A percentile compares a stretch with the other conserved stretches of the same genome.
These are phyloP conservation scores for Craterocephalus amniculus DNA, from an alignment of 2,797 vertebrate species.

Conservation along the genomic window DNA sequence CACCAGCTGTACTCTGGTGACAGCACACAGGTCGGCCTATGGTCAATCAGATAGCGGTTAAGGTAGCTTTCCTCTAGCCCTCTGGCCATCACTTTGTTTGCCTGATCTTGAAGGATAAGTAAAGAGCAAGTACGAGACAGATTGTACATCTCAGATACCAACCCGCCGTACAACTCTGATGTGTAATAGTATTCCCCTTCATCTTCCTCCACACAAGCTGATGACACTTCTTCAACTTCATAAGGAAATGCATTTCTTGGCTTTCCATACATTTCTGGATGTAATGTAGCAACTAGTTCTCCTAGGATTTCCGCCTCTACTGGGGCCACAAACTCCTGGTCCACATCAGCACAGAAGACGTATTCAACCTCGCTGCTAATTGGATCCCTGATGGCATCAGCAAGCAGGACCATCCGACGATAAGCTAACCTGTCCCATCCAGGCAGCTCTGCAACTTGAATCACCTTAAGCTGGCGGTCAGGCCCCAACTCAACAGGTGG, in stretches of 20 bases:
- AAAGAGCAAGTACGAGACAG: conserved; percentile 73
- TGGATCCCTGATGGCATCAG: conserved; percentile 58
- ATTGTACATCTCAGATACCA: conserved; percentile 72
- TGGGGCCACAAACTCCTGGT: conserved; percentile 81
- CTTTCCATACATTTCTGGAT: conserved; percentile 75
- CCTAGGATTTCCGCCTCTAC: conserved; percentile 83
- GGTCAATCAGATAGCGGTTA: conserved; percentile 81
- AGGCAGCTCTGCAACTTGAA: conserved; percentile 70
- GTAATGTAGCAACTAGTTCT: conserved; percentile 78
- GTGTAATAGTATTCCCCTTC: conserved; percentile 85
- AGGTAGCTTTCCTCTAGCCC: conserved; percentile 83
- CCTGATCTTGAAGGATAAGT: conserved; percentile 77
- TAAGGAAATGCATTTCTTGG: conserved; percentile 59
- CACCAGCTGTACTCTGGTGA: conserved; percentile 88
- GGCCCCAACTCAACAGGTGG: conserved; percentile 66
- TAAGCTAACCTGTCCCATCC: conserved; percentile 72
- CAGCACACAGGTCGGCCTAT: conserved; percentile 79
- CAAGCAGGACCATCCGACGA: conserved; percentile 75
- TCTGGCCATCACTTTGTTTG: conserved; percentile 54
- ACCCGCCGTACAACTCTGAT: conserved; percentile 81
- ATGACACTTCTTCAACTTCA: conserved; percentile 55
- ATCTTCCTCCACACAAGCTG: conserved; percentile 61
- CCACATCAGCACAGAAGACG: conserved; percentile 80
- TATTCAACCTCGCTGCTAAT: conserved; percentile 76
- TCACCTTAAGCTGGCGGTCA: conserved; percentile 70